Conservation (phyloP, 2,888 invertebrate genomes). For the Acheta domesticus region DNA sequence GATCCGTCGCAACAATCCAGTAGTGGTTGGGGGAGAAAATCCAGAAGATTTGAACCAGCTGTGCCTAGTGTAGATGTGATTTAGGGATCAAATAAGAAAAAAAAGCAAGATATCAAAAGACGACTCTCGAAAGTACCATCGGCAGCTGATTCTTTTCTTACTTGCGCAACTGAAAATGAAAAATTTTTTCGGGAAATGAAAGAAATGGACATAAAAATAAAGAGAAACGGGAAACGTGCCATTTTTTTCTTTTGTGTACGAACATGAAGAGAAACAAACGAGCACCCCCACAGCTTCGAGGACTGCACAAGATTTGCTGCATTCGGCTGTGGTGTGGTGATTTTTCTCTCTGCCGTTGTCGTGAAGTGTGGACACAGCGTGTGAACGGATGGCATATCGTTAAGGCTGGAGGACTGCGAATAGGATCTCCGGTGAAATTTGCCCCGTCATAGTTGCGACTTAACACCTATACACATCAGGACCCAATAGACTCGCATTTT, state of each 20-base stretch:
- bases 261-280: conserved; percentile 22
- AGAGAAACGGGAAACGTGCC: conserved; percentile 27
- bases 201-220: conserved; percentile 24
- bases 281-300: not conserved
- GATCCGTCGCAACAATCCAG: conserved; percentile 98
- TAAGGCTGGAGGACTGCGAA: not conserved
- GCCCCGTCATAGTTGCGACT: conserved; percentile 8
- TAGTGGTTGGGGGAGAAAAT: conserved; percentile 99
- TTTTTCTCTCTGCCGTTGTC: not conserved
- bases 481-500: not conserved
- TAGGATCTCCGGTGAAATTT: not conserved
- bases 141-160: conserved; percentile 29
- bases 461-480: not conserved
- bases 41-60: conserved; percentile 89
- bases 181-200: not conserved
- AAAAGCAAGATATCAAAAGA: conserved; percentile 24
- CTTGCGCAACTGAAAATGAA: conserved; percentile 3
- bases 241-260: conserved; percentile 23
- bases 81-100: conserved; percentile 28
- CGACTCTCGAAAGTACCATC: conserved; percentile 28
- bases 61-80: conserved; percentile 31
- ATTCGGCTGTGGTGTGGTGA: not conserved
- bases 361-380: not conserved
- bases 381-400: not conserved
- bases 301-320: conserved; percentile 3